These are phyloP conservation scores for Liparis tanakae DNA, from an alignment of 2,797 vertebrate species.

Conservation along the genomic window DNA sequence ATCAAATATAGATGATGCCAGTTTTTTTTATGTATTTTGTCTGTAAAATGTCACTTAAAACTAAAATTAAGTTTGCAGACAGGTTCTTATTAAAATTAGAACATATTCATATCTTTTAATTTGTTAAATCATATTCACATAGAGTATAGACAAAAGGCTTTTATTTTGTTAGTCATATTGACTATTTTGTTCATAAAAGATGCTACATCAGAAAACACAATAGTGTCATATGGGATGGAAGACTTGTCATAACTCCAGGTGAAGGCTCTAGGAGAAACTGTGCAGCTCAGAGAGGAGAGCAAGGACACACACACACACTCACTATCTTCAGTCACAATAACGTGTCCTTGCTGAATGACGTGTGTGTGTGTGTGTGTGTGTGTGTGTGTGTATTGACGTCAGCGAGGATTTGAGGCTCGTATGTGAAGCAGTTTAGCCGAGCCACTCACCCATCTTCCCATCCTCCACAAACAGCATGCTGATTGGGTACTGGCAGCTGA, in stretches of 20 bases:
- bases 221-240: too few relatives aligned
- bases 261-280: constrained; percentile 14
- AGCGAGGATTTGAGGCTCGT: constrained; percentile 21
- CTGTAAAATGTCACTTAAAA: too few relatives aligned
- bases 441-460: constrained; percentile 96
- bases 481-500: constrained; percentile 96
- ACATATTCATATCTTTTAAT: not conserved
- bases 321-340: constrained; percentile 5
- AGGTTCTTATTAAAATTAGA: too few relatives aligned
- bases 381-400: constrained; percentile 44
- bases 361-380: constrained; percentile 16
- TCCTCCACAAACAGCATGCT: constrained; percentile 97
- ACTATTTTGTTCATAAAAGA: not conserved
- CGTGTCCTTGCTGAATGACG: constrained; percentile 4
- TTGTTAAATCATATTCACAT: not conserved
- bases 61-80: too few relatives aligned
- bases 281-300: not conserved
- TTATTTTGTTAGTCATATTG: not conserved
- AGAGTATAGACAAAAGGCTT: not conserved
- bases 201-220: not conserved
- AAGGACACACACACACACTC: constrained; percentile 20
- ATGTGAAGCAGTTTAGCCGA: constrained; percentile 36
- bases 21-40: not conserved
- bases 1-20: too few relatives aligned
- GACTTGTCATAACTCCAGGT: not conserved